phyloP scores from a whole-genome alignment of 23 tunicate species.

The Ciona savignyi region DNA sequence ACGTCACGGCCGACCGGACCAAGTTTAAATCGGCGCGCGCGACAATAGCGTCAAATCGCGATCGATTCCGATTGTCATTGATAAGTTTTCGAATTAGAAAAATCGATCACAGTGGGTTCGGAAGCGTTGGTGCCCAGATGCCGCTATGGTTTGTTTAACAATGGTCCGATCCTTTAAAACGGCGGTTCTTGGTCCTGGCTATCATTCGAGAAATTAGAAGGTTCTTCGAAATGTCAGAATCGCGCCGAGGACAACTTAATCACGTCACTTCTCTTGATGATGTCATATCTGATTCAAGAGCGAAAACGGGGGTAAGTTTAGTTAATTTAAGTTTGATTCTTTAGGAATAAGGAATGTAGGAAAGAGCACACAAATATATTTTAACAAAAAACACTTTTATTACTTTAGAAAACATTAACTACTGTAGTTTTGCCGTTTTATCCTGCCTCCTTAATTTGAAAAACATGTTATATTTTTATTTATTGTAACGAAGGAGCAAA shows the following conservation, averaged over 20 bases:
- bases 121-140: background rate
- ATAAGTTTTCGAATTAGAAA: background rate
- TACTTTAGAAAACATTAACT: no score
- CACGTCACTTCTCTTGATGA: conserved; percentile 52
- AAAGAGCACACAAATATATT: no score
- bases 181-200: no score
- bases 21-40: background rate
- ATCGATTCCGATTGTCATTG: background rate
- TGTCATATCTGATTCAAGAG: conserved; percentile 12
- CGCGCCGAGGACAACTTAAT: conserved; percentile 2
- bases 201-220: no score
- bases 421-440: no score
- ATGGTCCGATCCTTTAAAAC: background rate
- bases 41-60: no score
- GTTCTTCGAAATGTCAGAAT: background rate
- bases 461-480: no score
- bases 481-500: no score
- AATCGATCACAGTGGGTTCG: background rate
- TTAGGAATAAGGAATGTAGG: no score
- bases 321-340: no score
- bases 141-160: background rate
- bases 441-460: no score
- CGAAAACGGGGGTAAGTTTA: conserved; percentile 12
- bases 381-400: no score
- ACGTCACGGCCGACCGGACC: background rate